Evolutionary conservation across 2,113 vertebrate genomes (phyloP), one percentile per base, ranked within the genome.

Genomic region (Herpetotheres cachinnans): DNA sequence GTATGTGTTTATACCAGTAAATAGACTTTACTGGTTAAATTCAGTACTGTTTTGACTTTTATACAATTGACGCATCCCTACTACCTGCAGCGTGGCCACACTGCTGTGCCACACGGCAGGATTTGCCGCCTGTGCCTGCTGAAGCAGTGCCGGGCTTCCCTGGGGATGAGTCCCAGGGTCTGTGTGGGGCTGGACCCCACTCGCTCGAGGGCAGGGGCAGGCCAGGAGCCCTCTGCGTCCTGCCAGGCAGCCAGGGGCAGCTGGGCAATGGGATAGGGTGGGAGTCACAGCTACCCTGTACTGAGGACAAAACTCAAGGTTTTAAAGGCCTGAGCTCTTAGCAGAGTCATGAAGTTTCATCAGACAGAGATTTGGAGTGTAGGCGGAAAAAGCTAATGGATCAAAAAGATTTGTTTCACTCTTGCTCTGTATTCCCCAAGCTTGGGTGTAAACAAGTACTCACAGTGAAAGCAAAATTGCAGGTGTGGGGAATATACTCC

Each of bases 51-150:
- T 76, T 82, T 71, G 11, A 46, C 54, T 83, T 86, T 70, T 89
- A 30, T 52, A 22, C 30, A 54, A 1, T 1, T 36, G 32, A 13
- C 55, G n/a, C 20, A 16, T 61, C 30, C 19, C 34, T 89, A 7
- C 17, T 25, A 24, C 32, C 9, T 47, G 44, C 12, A 16, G 9
- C 0, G 0, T 40, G 38, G 30, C 14, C 19, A 8, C 3, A 1
- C 13, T n/a, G 20, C 54, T 30, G 25, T 63, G n/a, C 15, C 62
- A 6, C 18, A 2, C 0, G 6, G 25, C 38, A 46, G 79, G 70
- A 50, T 59, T 24, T 90, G 29, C 36, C 5, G 1, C 19, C 29
- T 22, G 36, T 44, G 36, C 50, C 72, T 56, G 72, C 44, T 12
- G 63, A 19, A 65, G 49, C 36, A 5, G 40, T 5, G 26, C 20